Evolutionary conservation across 2,888 invertebrate genomes (phyloP).

Genomic region (Aethes cnicana): DNA sequence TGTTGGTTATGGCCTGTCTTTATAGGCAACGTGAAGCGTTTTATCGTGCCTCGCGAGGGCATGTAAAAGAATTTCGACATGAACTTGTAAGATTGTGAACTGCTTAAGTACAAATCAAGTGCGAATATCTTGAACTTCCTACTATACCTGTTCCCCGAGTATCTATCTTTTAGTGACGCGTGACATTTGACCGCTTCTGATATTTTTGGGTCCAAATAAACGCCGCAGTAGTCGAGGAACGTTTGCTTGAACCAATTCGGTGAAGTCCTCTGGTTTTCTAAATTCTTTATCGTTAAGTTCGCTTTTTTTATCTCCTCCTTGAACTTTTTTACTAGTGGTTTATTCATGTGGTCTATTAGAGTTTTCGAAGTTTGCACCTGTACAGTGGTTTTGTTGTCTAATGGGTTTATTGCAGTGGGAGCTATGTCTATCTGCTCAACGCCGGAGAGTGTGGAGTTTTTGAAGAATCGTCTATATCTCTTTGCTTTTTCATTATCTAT

Average conservation of each 20-base stretch:
- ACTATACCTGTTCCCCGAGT: constrained; percentile 11
- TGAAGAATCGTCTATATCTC: too few species aligned
- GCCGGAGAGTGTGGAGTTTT: too few species aligned
- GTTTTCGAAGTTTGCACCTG: background rate
- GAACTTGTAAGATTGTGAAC: constrained; percentile 14
- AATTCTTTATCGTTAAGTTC: background rate
- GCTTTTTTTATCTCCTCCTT: background rate
- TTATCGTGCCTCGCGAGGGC: background rate
- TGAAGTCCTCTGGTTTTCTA: background rate
- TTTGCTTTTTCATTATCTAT: too few species aligned
- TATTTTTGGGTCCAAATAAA: constrained; percentile 7
- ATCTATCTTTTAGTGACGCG: constrained; percentile 12
- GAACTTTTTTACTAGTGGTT: background rate
- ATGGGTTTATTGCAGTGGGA: too few species aligned
- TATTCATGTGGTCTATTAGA: background rate
- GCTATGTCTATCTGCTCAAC: too few species aligned
- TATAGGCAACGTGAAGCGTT: background rate
- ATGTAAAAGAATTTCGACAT: constrained; percentile 17
- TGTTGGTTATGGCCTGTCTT: constrained; percentile 5
- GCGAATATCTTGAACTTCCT: constrained; percentile 8
- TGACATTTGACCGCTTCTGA: constrained; percentile 5
- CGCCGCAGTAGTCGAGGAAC: constrained; percentile 6
- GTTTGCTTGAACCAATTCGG: background rate
- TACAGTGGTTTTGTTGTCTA: background rate
- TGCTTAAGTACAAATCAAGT: constrained; percentile 11